Evolutionary conservation across 2,797 vertebrate species (phyloP), one percentile per base, ranked within the genome.

Genomic region (Adelosebastes latens): DNA sequence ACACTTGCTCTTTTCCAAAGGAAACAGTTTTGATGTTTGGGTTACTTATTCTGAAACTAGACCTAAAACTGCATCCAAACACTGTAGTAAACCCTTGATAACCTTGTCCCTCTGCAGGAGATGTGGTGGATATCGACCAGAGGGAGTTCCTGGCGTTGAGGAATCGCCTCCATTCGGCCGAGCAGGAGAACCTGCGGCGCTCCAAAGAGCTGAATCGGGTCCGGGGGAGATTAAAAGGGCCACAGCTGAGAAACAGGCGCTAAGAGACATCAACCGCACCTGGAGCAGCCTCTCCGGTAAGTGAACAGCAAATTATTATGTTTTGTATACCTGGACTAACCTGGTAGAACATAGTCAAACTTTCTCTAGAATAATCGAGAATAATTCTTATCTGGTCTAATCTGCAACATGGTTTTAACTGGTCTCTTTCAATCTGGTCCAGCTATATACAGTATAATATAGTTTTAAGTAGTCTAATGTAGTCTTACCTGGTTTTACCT

Each of bases 191-290:
- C 52, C 52, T 22, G 52, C 52, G 7, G 52, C 10, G 52, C 80
- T 99, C 97, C 13, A 99, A 99, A 90, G 98, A 99, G 90, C 96
- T 99, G 85, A 99, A 99, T 93, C 91, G 98, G 93, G 97, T 99
- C 63, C 96, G 98, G 92, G 98, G 76, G 98, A 99, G 95, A 99
- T 99, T 93, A 98, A 99, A 94, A 94, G 96, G 88, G 97, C 97
- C 0, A 96, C 99, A 78, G 97, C 98, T 0, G 98, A 99, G 95
- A 98, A 98, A 80, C 97, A 99, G 92, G 97, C 96, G 0, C 95
- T 98, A 72, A 81, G 97, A 69, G 98, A 98, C 49, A 96, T 97
- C 86, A 99, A 99, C 93, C 96, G 96, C 46, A 99, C 98, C 87
- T 98, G 98, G 97, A 97, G 96, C 93, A 95, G 90, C 74, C 93